A percentile compares a stretch with the other conserved stretches of the same genome.
These are phyloP conservation scores for Sapajus apella DNA, from an alignment of 2,113 vertebrate genomes.

Conservation along the genomic window DNA sequence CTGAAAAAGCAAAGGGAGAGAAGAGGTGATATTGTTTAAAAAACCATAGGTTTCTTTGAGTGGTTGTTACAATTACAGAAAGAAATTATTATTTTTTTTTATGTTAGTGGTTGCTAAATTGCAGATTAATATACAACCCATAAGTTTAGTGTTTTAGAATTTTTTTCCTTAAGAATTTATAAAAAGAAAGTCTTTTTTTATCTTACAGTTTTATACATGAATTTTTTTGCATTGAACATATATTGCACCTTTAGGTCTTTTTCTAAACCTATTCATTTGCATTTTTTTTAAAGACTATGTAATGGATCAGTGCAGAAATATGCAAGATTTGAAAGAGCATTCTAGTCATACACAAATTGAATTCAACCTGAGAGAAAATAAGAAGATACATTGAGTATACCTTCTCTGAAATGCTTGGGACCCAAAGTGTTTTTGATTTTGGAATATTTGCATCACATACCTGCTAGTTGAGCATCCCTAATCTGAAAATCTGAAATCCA, in stretches of 20 bases:
- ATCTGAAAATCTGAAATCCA: background rate
- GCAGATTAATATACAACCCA: background rate
- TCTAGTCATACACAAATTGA: background rate
- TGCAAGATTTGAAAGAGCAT: background rate
- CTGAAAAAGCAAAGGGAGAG: background rate
- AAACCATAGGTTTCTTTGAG: background rate
- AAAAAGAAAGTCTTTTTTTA: background rate
- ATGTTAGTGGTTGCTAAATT: background rate
- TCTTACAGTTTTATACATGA: background rate
- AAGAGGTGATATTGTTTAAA: background rate
- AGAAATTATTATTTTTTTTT: background rate
- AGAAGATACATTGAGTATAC: background rate
- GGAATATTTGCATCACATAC: background rate
- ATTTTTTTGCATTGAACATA: background rate
- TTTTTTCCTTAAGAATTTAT: background rate
- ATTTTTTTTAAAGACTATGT: background rate
- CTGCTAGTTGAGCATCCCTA: background rate
- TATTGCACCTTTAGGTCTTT: background rate
- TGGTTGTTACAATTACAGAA: background rate
- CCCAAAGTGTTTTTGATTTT: background rate
- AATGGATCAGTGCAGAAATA: background rate
- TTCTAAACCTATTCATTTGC: background rate
- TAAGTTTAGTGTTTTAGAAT: background rate
- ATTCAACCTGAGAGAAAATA: background rate
- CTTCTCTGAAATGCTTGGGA: background rate